These are phyloP conservation scores for Diceros bicornis DNA, from an alignment of 2,797 vertebrate species.

Conservation along the genomic window DNA sequence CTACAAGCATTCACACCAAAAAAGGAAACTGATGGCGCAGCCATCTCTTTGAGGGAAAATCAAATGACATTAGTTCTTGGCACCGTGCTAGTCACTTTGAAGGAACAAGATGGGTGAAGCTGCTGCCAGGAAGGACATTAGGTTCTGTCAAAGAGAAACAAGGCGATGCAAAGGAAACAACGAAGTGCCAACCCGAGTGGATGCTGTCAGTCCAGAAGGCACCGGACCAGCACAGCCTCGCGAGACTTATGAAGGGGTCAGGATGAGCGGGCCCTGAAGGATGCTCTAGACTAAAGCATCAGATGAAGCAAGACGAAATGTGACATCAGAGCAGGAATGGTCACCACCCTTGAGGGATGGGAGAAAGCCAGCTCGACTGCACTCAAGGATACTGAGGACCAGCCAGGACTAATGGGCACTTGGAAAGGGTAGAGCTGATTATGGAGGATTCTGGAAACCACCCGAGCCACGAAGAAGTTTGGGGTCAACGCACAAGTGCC, in stretches of 20 bases:
- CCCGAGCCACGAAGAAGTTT: background rate
- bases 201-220: fast-evolving
- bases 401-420: background rate
- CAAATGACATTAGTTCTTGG: background rate
- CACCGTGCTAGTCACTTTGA: background rate
- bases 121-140: background rate
- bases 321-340: no score
- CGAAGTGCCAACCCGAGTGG: background rate
- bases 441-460: background rate
- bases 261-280: no score
- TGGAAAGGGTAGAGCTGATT: background rate
- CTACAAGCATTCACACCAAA: background rate
- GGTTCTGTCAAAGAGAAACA: fast-evolving
- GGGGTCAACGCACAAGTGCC: background rate
- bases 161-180: background rate
- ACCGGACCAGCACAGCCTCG: fast-evolving
- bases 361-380: background rate
- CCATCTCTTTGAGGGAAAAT: background rate
- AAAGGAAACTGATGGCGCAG: background rate
- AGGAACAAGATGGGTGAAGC: background rate
- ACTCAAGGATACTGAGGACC: background rate
- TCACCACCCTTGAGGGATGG: background rate
- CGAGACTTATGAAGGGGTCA: background rate
- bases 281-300: fast-evolving
- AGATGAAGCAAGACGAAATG: fast-evolving